phyloP scores from a whole-genome alignment of 2,888 invertebrate species.

The Agrochola lota region DNA sequence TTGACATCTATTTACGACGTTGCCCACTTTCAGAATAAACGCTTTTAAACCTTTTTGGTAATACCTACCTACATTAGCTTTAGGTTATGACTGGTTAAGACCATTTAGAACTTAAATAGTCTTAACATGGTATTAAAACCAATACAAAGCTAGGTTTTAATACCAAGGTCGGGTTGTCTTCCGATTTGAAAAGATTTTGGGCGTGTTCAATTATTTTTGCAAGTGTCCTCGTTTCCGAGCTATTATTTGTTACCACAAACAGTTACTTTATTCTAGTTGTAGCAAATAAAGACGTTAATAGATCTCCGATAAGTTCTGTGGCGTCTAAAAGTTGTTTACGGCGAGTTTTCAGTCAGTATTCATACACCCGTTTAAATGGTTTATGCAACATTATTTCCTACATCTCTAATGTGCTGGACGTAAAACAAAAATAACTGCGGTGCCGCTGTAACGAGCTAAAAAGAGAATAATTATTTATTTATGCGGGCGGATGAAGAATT shows the following conservation, averaged over 20 bases:
- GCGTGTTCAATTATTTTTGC: neutral
- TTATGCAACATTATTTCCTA: conserved; percentile 53
- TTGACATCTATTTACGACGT: too few relatives aligned
- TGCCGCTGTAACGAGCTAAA: conserved; percentile 44
- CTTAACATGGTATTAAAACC: too few relatives aligned
- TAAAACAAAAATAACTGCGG: conserved; percentile 56
- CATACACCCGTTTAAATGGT: conserved; percentile 33
- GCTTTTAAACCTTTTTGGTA: neutral
- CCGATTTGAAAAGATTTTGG: neutral
- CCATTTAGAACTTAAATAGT: too few relatives aligned
- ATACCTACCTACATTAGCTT: neutral
- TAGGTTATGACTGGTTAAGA: neutral
- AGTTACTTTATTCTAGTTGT: conserved; percentile 10
- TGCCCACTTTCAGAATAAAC: too few relatives aligned
- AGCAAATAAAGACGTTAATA: conserved; percentile 31
- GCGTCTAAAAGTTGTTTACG: conserved; percentile 46
- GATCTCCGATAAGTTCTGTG: conserved; percentile 26
- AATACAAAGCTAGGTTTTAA: neutral
- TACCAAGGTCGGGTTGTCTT: neutral
- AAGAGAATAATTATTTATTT: conserved; percentile 38
- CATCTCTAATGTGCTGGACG: conserved; percentile 43
- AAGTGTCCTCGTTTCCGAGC: neutral
- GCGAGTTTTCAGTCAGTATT: conserved; percentile 20
- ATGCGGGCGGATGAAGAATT: conserved; percentile 38
- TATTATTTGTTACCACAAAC: conserved; percentile 7